Conservation (phyloP, 2,113 vertebrate species). For the Empidonax alnorum region DNA sequence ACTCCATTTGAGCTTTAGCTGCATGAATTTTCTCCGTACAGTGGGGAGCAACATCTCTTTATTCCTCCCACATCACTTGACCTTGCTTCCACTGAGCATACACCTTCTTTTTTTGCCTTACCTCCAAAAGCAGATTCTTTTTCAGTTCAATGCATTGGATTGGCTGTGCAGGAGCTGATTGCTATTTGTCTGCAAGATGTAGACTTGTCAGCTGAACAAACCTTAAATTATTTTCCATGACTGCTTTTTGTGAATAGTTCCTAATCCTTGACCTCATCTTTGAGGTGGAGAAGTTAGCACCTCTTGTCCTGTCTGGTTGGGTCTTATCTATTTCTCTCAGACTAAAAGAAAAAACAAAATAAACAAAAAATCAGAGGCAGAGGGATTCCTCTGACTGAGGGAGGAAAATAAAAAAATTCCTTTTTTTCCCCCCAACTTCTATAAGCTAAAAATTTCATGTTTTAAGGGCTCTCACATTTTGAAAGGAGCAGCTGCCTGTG, state of each 20-base stretch:
- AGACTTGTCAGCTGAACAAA: background rate
- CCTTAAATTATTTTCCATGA: background rate
- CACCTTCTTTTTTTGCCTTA: background rate
- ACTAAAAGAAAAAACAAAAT: background rate
- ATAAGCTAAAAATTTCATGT: background rate
- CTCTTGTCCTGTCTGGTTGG: background rate
- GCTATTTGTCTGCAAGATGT: background rate
- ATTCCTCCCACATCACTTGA: background rate
- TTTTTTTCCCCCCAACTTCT: background rate
- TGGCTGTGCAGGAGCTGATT: background rate
- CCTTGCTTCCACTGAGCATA: background rate
- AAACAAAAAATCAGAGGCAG: background rate
- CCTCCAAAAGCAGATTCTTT: background rate
- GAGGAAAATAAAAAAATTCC: background rate
- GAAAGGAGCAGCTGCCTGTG: rapidly evolving
- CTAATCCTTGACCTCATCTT: background rate
- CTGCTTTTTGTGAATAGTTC: background rate
- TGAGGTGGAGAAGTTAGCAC: background rate
- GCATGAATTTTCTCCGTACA: background rate
- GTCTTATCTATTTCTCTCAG: background rate
- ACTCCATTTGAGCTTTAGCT: background rate
- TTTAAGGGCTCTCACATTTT: background rate
- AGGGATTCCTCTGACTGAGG: background rate
- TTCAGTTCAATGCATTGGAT: background rate
- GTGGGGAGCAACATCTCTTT: background rate